phyloP scores from a whole-genome alignment of 2,797 vertebrate genomes.

The Pyrocephalus nanus region DNA sequence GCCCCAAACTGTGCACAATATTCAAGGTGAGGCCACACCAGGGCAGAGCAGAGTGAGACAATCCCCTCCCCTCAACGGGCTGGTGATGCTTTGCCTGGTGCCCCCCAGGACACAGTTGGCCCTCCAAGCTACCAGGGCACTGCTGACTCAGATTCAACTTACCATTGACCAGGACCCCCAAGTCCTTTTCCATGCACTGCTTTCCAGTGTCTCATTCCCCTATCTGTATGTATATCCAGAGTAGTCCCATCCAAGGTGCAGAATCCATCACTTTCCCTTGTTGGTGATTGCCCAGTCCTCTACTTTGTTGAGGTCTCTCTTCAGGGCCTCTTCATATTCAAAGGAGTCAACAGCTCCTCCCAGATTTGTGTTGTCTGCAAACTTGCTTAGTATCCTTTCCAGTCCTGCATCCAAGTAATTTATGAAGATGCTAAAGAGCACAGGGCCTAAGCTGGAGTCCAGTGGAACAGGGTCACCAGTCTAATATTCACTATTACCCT shows the following conservation, averaged over 20 bases:
- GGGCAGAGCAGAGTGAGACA: background rate
- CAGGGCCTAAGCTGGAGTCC: background rate
- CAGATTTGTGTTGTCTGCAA: background rate
- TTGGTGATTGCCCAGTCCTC: background rate
- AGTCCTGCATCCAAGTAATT: background rate
- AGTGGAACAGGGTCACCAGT: background rate
- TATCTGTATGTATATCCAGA: background rate
- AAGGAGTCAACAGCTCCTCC: background rate
- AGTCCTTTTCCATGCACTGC: background rate
- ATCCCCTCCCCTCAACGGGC: accelerated
- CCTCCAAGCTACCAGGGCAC: background rate
- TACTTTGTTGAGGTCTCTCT: background rate
- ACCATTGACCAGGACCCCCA: background rate
- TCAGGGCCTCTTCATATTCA: background rate
- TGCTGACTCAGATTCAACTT: background rate
- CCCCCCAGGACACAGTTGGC: background rate
- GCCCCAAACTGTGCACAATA: background rate
- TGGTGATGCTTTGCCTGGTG: background rate
- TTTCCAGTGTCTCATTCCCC: background rate
- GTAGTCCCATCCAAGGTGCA: background rate
- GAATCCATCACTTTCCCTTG: background rate
- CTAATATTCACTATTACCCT: too few species aligned
- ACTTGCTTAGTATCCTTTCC: background rate
- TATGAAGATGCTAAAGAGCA: background rate
- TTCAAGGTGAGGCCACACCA: background rate